Base-by-base conservation (phyloP, 2,888 invertebrate genomes). In the Pristionchus arcanus region DNA sequence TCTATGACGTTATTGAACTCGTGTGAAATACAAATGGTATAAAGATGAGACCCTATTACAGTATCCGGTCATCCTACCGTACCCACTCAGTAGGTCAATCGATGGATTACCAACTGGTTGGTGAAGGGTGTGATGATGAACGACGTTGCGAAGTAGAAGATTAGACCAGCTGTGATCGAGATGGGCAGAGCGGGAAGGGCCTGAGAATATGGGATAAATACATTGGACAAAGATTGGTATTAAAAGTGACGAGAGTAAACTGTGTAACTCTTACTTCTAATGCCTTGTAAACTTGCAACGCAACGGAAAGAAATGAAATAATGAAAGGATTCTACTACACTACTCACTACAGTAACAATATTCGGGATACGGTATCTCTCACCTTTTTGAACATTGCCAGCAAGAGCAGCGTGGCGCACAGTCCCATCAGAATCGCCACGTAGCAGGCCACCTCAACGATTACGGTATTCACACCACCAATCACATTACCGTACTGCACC, bases 101-200 rank as follows among this genome's bases (percentile, higher is more conserved):
- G 90, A 25, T 91, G 90, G 37, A 90, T 90, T n/a, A 93, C 91
- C 31, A 94, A 63, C 71, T 92, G 90, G 37, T 90, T 92, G 15
- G 93, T 97, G 96, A 99, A 99, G n/a, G 99, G 99, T 93, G 97
- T 97, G 42, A 99, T 98, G 91, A 99, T 97, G 95, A 97, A 97
- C 94, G 97, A 97, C 85, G 99, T 99, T 81, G 98, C 97, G 96
- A 99, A 99, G 96, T 98, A 99, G 96, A 99, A 99, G 92, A 98
- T 97, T 90, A 99, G 96, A 86, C 99, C 99, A 96, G 99, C 99
- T 2, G 98, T 97, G 91, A 99, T 99, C 0, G 99, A 99, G 94
- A 99, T 99, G 0, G 99, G 99, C 89, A 99, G 96, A 63, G 99
- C 99, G 13, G 99, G 99, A 90, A 99, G 96, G 31, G 99, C 99